Base-by-base conservation (phyloP, 1,140 invertebrate genomes). In the Temnothorax longispinosus region DNA sequence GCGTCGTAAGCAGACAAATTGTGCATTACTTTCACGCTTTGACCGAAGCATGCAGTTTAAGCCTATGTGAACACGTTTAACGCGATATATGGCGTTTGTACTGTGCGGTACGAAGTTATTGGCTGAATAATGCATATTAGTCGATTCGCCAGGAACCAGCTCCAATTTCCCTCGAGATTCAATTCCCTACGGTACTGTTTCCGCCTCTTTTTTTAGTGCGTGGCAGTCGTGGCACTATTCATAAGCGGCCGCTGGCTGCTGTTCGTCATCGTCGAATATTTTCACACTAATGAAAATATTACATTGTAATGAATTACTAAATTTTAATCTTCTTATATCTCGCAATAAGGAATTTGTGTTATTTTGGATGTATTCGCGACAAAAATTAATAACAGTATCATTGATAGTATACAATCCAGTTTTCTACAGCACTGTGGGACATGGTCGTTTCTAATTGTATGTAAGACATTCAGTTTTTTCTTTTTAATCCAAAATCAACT, bases 121-220 rank as follows among this genome's bases (percentile, higher is more conserved):
- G 85, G 77, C 56, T 87, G 77, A 87, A 71, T 87, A 87, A 82
- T 81, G 77, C 85, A 81, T 87, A 86, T 86, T 86, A 87, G 56
- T 82, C 65, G 67, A 87, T 87, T 87, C 35, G 65, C 77, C 44
- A 62, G 67, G 38, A 87, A 85, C 84, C 67, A 85, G 60, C 74
- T 78, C 50, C 84, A 76, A 85, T 85, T 85, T 85, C 81, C 81
- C 81, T 52, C 32, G 81, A 85, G 81, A 85, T 76, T 75, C 69
- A 76, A 85, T 75, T 85, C 81, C 21, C 32, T 18, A 50, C 8
- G n/a, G 81, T 27, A 81, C 38, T 64, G 78, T 81, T 81, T 18
- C 65, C 38, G 50, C 5, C 50, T 81, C 71, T 27, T 27, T 27
- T 81, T 81, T 81, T 67, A 21, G 47, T 35, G 11, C 41, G 54